Base-by-base conservation (phyloP, 2,888 invertebrate species). In the Leptura quadrifasciata region DNA sequence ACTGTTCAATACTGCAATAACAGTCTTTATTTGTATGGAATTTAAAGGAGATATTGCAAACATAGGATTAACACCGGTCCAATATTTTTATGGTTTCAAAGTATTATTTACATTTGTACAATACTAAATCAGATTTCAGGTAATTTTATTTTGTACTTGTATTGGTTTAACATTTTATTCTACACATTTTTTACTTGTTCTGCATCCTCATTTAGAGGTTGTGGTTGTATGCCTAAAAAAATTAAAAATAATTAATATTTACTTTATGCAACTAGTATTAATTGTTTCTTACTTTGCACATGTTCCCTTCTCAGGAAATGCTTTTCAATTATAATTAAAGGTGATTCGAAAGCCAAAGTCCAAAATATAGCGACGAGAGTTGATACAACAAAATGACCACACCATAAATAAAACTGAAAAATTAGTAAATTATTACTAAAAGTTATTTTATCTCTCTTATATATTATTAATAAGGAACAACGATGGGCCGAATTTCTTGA, bases 281-380 rank as follows among this genome's bases (percentile, higher is more conserved):
- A 39, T 12, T 39, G 3, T 47, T 47, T 54, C 68, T 21, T 21
- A 60, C 60, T n/a, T 27, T 27, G 12, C 31, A 4, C n/a, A 2
- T 27, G 15, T 24, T 20, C 57, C 18, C 55, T 31, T 27, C 68
- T 57, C 1, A 17, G 12, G 1, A 68, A 21, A 18, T 17, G 18
- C 20, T 75, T 81, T 63, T 84, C 84, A 5, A 84, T 63, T 9
- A 75, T 77, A 12, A 83, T 76, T 55, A 83, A 64, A 0, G 84
- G 84, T 3, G 76, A 75, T 70, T 84, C 84, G 54, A 83, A 84
- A 12, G 83, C 77, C 24, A 84, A 52, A 1, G 79, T 63, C 82
- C 82, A 83, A 60, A 83, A 52, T 5, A 80, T 61, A 6, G 84
- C 77, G 2, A 80, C 9, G 6, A 81, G 8, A 39, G 79, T 72